Conservation (phyloP, 2,113 vertebrate genomes). For the Marmota monax region DNA sequence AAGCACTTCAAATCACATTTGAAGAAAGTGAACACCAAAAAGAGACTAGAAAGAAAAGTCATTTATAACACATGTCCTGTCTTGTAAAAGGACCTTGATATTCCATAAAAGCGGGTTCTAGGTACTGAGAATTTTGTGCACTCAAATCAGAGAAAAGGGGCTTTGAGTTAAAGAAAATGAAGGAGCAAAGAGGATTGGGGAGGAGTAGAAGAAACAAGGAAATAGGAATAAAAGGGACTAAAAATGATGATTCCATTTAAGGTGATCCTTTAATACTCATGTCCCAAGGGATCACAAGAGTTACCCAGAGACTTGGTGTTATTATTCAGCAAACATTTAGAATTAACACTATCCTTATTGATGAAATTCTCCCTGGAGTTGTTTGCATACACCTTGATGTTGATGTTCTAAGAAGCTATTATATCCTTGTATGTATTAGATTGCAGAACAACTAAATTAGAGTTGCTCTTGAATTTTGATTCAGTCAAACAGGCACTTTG, state of each 20-base stretch:
- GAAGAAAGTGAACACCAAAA: neutral
- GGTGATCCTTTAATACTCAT: neutral
- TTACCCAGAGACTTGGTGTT: conserved; percentile 47
- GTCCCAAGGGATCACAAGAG: neutral
- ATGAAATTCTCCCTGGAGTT: conserved; percentile 63
- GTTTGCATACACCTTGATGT: conserved; percentile 68
- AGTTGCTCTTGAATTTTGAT: conserved; percentile 30
- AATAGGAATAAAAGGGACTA: neutral
- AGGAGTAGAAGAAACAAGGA: neutral
- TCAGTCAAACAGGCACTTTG: neutral
- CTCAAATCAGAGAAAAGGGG: neutral
- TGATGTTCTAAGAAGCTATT: conserved; percentile 49
- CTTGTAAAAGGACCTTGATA: conserved; percentile 20
- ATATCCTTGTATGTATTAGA: conserved; percentile 12
- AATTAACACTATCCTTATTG: conserved; percentile 66
- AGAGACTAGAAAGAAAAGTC: neutral
- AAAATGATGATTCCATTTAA: conserved; percentile 23
- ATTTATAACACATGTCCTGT: neutral
- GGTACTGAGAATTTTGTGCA: neutral
- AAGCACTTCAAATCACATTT: neutral
- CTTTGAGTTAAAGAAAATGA: conserved; percentile 1
- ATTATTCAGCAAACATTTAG: conserved; percentile 61
- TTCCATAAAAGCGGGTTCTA: conserved; percentile 7
- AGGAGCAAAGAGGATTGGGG: neutral
- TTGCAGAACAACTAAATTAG: conserved; percentile 44